These are phyloP conservation scores for Madoqua kirkii DNA, from an alignment of 2,113 vertebrate genomes.

Conservation along the genomic window DNA sequence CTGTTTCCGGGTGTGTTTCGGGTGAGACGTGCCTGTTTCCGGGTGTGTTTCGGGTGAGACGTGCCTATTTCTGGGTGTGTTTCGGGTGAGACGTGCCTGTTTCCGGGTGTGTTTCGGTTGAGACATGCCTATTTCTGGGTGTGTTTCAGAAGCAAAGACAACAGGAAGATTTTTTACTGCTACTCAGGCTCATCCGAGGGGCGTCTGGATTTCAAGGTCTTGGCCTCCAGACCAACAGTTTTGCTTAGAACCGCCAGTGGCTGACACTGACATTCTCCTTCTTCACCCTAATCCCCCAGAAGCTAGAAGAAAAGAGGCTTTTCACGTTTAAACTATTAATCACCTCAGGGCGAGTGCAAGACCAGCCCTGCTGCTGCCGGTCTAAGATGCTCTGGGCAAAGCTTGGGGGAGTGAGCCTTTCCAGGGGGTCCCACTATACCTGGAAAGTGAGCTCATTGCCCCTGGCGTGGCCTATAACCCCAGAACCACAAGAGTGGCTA, in stretches of 20 bases:
- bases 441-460: not conserved
- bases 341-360: too few relatives aligned
- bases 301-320: not conserved
- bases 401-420: not conserved
- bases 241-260: not conserved
- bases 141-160: not conserved
- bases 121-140: not conserved
- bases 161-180: not conserved
- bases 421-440: accelerated
- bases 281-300: not conserved
- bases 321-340: not conserved
- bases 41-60: too few relatives aligned
- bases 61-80: too few relatives aligned
- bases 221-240: not conserved
- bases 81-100: too few relatives aligned
- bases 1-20: too few relatives aligned
- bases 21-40: too few relatives aligned
- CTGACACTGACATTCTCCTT: not conserved
- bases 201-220: not conserved
- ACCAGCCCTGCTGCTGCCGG: not conserved
- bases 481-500: too few relatives aligned
- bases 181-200: not conserved
- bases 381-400: not conserved
- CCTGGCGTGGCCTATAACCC: accelerated
- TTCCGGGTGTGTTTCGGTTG: too few relatives aligned